A percentile compares a stretch with the other conserved stretches of the same genome.
These are phyloP conservation scores for Oscarella lobularis DNA, from an alignment of 37 sponge, comb jelly and placozoan genomes.

Conservation along the genomic window DNA sequence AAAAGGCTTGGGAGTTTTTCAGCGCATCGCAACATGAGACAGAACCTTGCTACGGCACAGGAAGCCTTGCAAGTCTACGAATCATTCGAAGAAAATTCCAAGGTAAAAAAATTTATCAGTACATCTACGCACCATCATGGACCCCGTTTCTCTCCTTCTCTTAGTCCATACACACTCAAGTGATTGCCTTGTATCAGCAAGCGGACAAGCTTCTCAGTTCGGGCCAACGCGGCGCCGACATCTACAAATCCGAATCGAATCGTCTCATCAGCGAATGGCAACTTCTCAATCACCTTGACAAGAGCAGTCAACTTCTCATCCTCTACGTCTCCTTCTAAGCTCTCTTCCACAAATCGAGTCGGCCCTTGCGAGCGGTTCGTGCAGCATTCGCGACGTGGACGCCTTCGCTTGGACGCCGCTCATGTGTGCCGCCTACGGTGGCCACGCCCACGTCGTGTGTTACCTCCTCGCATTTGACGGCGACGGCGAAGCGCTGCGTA, in stretches of 20 bases:
- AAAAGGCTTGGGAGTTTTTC: background rate
- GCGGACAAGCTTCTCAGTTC: background rate
- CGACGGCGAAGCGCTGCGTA: too few species aligned
- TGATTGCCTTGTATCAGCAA: background rate
- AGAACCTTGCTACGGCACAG: background rate
- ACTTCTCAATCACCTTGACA: background rate
- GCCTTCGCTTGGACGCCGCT: too few species aligned
- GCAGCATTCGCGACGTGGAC: too few species aligned
- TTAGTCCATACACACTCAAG: background rate
- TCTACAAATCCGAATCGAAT: background rate
- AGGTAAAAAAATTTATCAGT: background rate
- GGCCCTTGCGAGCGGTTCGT: too few species aligned
- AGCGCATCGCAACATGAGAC: background rate
- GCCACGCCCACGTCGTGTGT: too few species aligned
- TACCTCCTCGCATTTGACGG: too few species aligned
- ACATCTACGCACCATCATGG: background rate
- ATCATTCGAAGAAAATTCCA: background rate
- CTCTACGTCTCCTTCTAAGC: background rate
- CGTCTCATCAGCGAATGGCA: background rate
- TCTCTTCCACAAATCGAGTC: too few species aligned
- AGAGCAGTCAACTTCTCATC: background rate
- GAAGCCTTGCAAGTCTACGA: background rate
- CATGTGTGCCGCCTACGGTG: too few species aligned
- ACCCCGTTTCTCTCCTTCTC: background rate
- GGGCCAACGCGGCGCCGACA: background rate